Percentiles rank a stretch among this genome's conserved stretches.
Conservation (phyloP, 2,797 vertebrate species). For the Sebastes nivosus region DNA sequence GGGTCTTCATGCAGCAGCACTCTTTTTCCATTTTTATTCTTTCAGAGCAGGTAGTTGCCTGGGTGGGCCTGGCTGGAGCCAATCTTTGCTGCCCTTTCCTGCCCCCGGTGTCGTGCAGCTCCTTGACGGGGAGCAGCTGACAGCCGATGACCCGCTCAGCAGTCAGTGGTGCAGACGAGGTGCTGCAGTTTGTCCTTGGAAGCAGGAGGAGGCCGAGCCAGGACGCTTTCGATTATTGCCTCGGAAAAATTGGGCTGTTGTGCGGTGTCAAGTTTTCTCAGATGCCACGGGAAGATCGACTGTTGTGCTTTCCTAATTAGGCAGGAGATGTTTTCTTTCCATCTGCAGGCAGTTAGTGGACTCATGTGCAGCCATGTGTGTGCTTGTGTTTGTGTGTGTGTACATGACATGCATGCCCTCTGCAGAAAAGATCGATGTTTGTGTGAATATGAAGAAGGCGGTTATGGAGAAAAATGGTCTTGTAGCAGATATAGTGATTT, state of each 20-base stretch:
- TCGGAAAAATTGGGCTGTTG: slow-evolving; percentile 5
- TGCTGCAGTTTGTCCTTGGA: slow-evolving; percentile 61
- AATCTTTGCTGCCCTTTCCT: slow-evolving; percentile 28
- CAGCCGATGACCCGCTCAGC: slow-evolving; percentile 60
- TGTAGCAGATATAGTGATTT: slow-evolving; percentile 66
- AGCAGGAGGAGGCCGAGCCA: slow-evolving; percentile 42
- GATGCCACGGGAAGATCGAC: slow-evolving; percentile 40
- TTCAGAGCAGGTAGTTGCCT: slow-evolving; percentile 20
- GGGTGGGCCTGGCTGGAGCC: slow-evolving; percentile 43
- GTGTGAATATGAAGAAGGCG: slow-evolving; percentile 66
- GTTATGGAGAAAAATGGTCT: slow-evolving; percentile 54
- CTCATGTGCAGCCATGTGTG: slow-evolving; percentile 13
- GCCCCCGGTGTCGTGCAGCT: slow-evolving; percentile 32
- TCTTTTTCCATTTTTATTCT: not conserved
- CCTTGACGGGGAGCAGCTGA: slow-evolving; percentile 53
- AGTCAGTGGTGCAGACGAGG: slow-evolving; percentile 33
- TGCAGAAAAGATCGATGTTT: slow-evolving; percentile 64
- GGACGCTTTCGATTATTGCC: slow-evolving; percentile 33
- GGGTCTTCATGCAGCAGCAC: slow-evolving; percentile 20
- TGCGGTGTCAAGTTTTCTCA: slow-evolving; percentile 33
- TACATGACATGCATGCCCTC: slow-evolving; percentile 48
- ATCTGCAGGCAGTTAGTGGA: slow-evolving; percentile 24
- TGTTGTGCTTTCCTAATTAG: slow-evolving; percentile 64
- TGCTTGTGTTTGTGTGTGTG: slow-evolving; percentile 5
- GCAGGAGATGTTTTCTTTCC: slow-evolving; percentile 31